These are phyloP conservation scores for Mesochorus sp. DNA, from an alignment of 2,888 invertebrate genomes.

Conservation along the genomic window DNA sequence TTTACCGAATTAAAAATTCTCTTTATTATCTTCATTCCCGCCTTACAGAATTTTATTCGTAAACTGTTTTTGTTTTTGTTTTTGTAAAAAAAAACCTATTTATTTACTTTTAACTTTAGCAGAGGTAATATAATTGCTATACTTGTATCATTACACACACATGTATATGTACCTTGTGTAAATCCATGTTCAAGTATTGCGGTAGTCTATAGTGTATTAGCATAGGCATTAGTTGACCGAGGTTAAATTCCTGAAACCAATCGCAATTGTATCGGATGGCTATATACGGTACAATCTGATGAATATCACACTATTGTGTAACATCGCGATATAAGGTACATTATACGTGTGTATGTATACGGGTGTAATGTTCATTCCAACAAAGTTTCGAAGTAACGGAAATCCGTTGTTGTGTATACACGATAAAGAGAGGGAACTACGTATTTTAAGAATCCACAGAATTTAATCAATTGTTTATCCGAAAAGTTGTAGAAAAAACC, in stretches of 20 bases:
- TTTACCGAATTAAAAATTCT: no score
- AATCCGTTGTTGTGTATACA: not conserved
- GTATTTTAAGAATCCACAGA: slow-evolving; percentile 17
- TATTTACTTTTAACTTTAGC: no score
- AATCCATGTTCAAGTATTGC: not conserved
- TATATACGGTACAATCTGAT: slow-evolving; percentile 11
- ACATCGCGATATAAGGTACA: not conserved
- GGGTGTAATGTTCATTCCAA: not conserved
- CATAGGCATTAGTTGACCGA: slow-evolving; percentile 49
- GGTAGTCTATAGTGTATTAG: slow-evolving; percentile 26
- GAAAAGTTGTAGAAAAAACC: not conserved
- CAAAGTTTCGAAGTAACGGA: slow-evolving; percentile 8
- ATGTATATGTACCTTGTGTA: not conserved
- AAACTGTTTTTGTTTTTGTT: no score
- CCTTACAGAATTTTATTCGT: no score
- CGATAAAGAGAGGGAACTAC: not conserved
- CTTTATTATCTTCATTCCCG: no score
- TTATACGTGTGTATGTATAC: not conserved
- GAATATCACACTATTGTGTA: not conserved
- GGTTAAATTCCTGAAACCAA: slow-evolving; percentile 57
- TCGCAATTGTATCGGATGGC: slow-evolving; percentile 53
- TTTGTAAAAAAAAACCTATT: no score
- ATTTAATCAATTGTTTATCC: slow-evolving; percentile 6
- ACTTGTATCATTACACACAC: not conserved
- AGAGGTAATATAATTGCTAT: not conserved